Percentiles rank a stretch among this genome's conserved stretches.
These are phyloP conservation scores for Gambusia affinis DNA, from an alignment of 2,113 vertebrate genomes.

Conservation along the genomic window DNA sequence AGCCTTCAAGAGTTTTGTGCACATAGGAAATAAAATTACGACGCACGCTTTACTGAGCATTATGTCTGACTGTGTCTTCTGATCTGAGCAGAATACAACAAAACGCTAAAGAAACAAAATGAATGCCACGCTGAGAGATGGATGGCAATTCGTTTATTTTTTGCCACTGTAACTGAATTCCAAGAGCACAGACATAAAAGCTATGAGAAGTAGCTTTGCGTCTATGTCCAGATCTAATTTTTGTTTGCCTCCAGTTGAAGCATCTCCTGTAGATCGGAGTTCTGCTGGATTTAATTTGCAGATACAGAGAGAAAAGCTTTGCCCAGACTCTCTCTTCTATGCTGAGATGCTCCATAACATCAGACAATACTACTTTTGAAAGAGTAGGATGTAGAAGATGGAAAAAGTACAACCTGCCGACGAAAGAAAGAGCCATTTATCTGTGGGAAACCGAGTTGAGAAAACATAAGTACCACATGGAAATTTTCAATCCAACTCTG, in stretches of 20 bases:
- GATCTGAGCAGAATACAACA: conserved; percentile 22
- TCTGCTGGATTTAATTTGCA: conserved; percentile 53
- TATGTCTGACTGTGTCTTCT: conserved; percentile 9
- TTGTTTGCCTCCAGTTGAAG: conserved; percentile 39
- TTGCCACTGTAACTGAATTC: conserved; percentile 28
- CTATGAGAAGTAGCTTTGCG: conserved; percentile 20
- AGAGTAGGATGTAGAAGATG: conserved; percentile 27
- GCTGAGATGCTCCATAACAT: conserved; percentile 45
- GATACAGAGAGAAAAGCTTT: conserved; percentile 50
- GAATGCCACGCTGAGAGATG: conserved; percentile 26
- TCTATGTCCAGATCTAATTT: conserved; percentile 45
- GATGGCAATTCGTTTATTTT: conserved; percentile 20
- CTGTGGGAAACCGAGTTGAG: conserved; percentile 15
- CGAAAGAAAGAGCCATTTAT: conserved; percentile 4
- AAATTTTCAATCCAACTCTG: too few species aligned
- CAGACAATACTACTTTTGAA: conserved; percentile 1
- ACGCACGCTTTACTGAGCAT: conserved; percentile 45
- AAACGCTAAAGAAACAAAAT: conserved; percentile 17
- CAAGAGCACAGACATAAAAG: conserved; percentile 32
- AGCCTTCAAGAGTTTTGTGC: conserved; percentile 26
- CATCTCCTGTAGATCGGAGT: conserved; percentile 41
- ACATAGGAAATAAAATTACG: conserved; percentile 49
- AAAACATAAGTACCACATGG: too few species aligned
- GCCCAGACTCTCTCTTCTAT: conserved; percentile 13
- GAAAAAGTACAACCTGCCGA: conserved; percentile 1